Evolutionary conservation across 2,888 invertebrate genomes (phyloP), one percentile per base, ranked within the genome.

Genomic region (Neuroscelio doddi): DNA sequence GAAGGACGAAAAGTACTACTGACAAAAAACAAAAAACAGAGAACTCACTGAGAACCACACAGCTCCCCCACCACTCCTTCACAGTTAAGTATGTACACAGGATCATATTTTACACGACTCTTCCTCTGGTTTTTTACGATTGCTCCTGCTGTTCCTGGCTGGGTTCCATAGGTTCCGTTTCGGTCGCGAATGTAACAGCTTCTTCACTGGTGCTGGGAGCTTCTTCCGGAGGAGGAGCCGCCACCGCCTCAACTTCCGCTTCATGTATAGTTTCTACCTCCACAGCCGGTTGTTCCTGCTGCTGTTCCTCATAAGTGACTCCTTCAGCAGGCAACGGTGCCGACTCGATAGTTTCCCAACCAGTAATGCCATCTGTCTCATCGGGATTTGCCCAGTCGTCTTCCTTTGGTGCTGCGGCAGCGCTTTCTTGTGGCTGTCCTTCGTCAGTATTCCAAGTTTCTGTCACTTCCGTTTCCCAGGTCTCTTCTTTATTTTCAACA

Each of bases 1-100:
- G 44, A 47, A 39, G 39, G 17, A 36, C 21, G 50, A 9, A 51
- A 14, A 10, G 14, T 17, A 30, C 27, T 24, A 38, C 21, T 2
- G 32, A 30, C 36, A 61, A 34, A 62, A 64, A 38, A 21, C 47
- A 26, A 63, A 46, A 38, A 30, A 44, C 15, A 58, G 59, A 17
- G 50, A 58, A 71, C 64, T 66, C 71, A 69, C 71, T 68, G 62
- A 69, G 70, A 68, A 64, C 62, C 69, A 70, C 55, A 72, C 57
- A 56, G 71, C 70, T 65, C 69, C 71, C 57, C 63, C 71, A 72
- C 75, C 75, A 75, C 73, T 74, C 74, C 72, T 56, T n/a, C 34
- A 44, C 57, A 10, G 30, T 50, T 41, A 57, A 51, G 55, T 74
- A 73, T 74, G 52, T 73, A 73, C 74, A 73, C 62, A 58, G 62